Evolutionary conservation across 1,140 invertebrate species (phyloP).

Genomic region (Psilanteris sp.): DNA sequence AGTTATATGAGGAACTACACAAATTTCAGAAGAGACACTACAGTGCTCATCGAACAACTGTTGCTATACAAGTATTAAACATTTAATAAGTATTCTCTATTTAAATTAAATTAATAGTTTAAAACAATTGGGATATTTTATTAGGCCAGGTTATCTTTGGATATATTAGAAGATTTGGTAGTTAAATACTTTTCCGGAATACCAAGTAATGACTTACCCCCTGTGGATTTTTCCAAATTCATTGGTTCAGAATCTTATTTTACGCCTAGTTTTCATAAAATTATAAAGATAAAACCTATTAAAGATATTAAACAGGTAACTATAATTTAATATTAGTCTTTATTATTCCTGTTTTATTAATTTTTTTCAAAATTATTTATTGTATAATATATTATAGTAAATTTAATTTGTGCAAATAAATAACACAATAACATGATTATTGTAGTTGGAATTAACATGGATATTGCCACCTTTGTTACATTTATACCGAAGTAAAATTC

Average conservation of each 20-base stretch:
- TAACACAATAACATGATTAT: no score
- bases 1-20: conserved; percentile 85
- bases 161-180: conserved; percentile 86
- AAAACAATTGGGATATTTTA: no score
- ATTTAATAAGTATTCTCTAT: no score
- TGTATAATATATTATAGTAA: no score
- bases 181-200: conserved; percentile 83
- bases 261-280: conserved; percentile 84
- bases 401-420: no score
- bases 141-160: conserved; percentile 88
- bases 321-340: no score
- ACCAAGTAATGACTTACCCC: conserved; percentile 82
- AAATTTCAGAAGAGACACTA: conserved; percentile 92
- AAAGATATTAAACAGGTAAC: conserved; percentile 85
- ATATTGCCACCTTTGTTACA: conserved; percentile 86
- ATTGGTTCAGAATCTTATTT: conserved; percentile 81
- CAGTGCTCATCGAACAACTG: conserved; percentile 92
- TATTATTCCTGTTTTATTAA: no score
- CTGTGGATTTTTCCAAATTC: conserved; percentile 82
- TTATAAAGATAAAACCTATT: conserved; percentile 90
- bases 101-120: no score
- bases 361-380: no score
- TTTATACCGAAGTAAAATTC: conserved; percentile 88
- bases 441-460: conserved; percentile 88
- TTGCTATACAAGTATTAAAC: conserved; percentile 85